Conservation (phyloP, 2,888 invertebrate genomes). For the Chesias legatella region DNA sequence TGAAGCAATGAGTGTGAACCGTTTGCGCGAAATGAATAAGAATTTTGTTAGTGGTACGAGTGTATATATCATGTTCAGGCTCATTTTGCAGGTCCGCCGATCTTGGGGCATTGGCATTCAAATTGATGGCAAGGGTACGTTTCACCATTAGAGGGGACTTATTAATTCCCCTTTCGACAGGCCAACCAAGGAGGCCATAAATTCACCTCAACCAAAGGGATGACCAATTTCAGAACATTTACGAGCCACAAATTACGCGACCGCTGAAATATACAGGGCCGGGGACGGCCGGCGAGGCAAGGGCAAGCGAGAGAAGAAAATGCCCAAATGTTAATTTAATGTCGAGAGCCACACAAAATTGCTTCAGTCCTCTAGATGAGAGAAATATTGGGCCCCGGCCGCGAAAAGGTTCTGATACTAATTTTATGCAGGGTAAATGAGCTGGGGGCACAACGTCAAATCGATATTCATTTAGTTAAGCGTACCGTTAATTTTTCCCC, state of each 20-base stretch:
- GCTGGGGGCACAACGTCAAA: constrained; percentile 55
- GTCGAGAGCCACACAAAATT: constrained; percentile 74
- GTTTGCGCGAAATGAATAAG: constrained; percentile 66
- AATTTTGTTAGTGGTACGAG: constrained; percentile 60
- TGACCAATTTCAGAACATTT: constrained; percentile 81
- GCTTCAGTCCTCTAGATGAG: constrained; percentile 66
- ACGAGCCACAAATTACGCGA: constrained; percentile 80
- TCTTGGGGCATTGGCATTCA: constrained; percentile 78
- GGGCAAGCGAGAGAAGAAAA: constrained; percentile 66
- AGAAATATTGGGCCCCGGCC: constrained; percentile 64
- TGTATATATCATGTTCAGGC: constrained; percentile 70
- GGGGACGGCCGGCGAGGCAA: constrained; percentile 54
- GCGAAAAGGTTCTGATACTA: constrained; percentile 67
- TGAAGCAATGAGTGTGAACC: constrained; percentile 50
- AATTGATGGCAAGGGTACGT: constrained; percentile 79
- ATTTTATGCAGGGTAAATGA: constrained; percentile 76
- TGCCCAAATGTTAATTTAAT: constrained; percentile 79
- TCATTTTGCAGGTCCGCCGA: constrained; percentile 67
- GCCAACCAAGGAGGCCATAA: constrained; percentile 78
- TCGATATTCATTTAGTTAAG: constrained; percentile 73
- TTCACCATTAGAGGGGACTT: constrained; percentile 79
- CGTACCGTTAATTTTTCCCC: constrained; percentile 63
- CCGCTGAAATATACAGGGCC: constrained; percentile 77
- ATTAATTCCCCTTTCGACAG: constrained; percentile 81
- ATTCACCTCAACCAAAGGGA: constrained; percentile 80